phyloP scores from a whole-genome alignment of 2,797 vertebrate species.

The Artibeus jamaicensis region DNA sequence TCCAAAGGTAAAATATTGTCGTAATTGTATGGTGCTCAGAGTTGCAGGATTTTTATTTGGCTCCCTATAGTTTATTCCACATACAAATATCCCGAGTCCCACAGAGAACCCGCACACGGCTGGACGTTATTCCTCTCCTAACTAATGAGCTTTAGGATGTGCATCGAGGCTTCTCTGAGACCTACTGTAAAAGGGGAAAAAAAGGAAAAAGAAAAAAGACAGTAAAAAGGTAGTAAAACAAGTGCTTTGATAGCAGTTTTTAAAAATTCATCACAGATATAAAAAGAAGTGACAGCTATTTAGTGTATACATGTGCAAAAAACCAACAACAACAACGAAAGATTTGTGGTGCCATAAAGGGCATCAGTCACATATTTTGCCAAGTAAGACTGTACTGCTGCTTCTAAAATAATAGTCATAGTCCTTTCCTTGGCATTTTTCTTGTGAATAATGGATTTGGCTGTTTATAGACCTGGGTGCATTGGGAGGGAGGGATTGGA shows the following conservation, averaged over 20 bases:
- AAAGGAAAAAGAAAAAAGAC: conserved; percentile 25
- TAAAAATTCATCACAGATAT: conserved; percentile 74
- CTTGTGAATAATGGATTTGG: conserved; percentile 72
- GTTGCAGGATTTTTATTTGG: conserved; percentile 26
- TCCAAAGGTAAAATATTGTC: conserved; percentile 48
- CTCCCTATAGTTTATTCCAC: conserved; percentile 67
- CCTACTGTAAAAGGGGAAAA: conserved; percentile 57
- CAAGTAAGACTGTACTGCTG: conserved; percentile 9
- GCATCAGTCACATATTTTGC: conserved; percentile 52
- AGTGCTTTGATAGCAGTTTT: conserved; percentile 78
- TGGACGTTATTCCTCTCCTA: conserved; percentile 51
- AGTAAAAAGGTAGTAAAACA: conserved; percentile 75
- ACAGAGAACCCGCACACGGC: neutral
- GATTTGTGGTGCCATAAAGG: conserved; percentile 59
- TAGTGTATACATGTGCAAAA: conserved; percentile 65
- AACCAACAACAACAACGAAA: neutral
- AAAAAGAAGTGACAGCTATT: conserved; percentile 72
- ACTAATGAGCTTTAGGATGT: conserved; percentile 78
- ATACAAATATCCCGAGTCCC: conserved; percentile 70
- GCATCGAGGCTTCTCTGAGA: conserved; percentile 74
- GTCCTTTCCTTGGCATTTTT: conserved; percentile 65
- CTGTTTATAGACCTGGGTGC: conserved; percentile 59
- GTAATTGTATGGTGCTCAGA: conserved; percentile 64
- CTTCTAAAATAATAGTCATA: conserved; percentile 51
- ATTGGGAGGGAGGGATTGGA: conserved; percentile 39